phyloP scores from a whole-genome alignment of 2,888 invertebrate species.

The Agrotis clavis region DNA sequence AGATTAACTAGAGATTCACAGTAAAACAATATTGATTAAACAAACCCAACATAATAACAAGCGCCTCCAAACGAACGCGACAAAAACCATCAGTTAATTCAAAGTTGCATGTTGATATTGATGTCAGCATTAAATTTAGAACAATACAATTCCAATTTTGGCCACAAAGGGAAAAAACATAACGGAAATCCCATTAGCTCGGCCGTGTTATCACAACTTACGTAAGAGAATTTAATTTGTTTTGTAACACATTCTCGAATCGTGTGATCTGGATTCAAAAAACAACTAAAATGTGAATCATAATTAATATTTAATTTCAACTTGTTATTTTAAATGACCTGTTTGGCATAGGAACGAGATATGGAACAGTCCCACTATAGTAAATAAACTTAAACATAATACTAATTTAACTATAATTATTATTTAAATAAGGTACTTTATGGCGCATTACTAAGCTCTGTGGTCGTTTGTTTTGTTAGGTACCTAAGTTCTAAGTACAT shows the following conservation, averaged over 20 bases:
- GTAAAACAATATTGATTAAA: constrained; percentile 2
- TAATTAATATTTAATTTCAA: constrained; percentile 23
- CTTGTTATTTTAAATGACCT: constrained; percentile 1
- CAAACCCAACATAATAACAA: not conserved
- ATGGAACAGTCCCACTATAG: not conserved
- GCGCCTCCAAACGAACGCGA: constrained; percentile 13
- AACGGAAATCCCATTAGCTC: constrained; percentile 65
- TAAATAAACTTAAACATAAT: not conserved
- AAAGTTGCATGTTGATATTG: constrained; percentile 18
- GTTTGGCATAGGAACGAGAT: not conserved
- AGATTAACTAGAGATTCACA: constrained; percentile 1
- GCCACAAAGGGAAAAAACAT: constrained; percentile 55
- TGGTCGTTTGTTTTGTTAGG: constrained; percentile 35
- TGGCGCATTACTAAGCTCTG: constrained; percentile 29
- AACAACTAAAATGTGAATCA: constrained; percentile 12
- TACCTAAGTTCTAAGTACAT: constrained; percentile 8
- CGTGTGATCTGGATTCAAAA: constrained; percentile 56
- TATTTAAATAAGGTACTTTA: constrained; percentile 4
- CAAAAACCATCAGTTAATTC: not conserved
- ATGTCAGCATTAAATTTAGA: constrained; percentile 41
- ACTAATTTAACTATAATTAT: not conserved
- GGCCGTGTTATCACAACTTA: constrained; percentile 68
- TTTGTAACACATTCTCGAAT: constrained; percentile 63
- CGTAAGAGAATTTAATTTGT: constrained; percentile 55
- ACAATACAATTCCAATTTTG: constrained; percentile 49